phyloP scores from a whole-genome alignment of 2,113 vertebrate genomes.

The Phyllostomus hastatus region DNA sequence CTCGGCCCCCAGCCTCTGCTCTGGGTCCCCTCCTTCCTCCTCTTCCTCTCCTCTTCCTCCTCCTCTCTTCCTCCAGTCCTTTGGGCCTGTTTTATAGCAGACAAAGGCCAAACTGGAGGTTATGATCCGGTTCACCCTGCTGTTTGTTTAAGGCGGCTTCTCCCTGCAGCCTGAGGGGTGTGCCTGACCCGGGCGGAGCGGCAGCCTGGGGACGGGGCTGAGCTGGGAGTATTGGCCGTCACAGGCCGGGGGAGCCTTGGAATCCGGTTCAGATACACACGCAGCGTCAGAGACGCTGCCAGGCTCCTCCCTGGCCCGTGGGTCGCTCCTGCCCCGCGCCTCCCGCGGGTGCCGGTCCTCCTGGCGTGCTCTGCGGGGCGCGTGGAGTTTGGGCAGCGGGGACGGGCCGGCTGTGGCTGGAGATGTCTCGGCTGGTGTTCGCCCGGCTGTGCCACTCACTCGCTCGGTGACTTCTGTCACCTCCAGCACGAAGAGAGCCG shows the following conservation, averaged over 20 bases:
- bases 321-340: background rate
- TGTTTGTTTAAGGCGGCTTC: background rate
- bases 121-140: background rate
- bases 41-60: background rate
- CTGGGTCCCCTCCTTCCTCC: background rate
- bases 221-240: background rate
- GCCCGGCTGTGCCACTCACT: background rate
- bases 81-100: background rate
- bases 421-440: background rate
- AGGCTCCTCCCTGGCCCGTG: background rate
- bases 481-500: background rate
- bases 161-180: background rate
- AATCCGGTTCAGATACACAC: background rate
- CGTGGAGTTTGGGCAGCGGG: fast-evolving
- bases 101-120: background rate
- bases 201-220: background rate
- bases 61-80: no score
- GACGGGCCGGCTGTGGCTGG: background rate
- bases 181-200: background rate
- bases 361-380: fast-evolving
- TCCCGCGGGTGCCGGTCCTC: background rate
- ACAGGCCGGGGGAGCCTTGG: background rate
- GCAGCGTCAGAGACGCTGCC: background rate
- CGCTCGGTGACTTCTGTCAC: background rate
- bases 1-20: background rate